A percentile compares a stretch with the other conserved stretches of the same genome.
Conservation (phyloP, 2,113 vertebrate species). For the Chitala chitala region DNA sequence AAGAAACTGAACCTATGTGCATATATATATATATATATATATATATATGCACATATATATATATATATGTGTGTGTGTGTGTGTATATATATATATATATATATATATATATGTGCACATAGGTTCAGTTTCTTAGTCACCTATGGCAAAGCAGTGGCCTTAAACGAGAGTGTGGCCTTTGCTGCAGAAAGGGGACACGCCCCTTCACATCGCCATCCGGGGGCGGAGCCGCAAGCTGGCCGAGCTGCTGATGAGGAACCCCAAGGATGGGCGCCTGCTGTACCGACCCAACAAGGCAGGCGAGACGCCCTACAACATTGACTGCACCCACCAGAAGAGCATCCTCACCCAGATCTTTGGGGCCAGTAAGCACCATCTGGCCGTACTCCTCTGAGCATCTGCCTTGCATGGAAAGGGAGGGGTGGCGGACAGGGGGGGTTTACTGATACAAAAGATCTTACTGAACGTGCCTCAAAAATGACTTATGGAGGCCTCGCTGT, state of each 20-base stretch:
- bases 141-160: too few species aligned
- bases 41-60: not conserved
- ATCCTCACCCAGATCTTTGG: conserved; percentile 98
- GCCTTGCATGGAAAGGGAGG: not conserved
- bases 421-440: too few species aligned
- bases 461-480: too few species aligned
- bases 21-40: not conserved
- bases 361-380: conserved; percentile 74
- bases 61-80: too few species aligned
- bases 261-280: conserved; percentile 91
- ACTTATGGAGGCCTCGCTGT: too few species aligned
- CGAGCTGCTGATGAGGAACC: conserved; percentile 88
- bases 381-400: not conserved
- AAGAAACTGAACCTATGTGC: too few species aligned
- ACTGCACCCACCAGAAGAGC: conserved; percentile 97
- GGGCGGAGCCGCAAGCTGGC: conserved; percentile 92
- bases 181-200: conserved; percentile 89
- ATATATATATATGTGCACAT: not conserved
- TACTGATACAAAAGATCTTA: too few species aligned
- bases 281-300: conserved; percentile 95
- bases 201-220: conserved; percentile 92
- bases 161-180: not conserved
- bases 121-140: not conserved
- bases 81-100: too few species aligned
- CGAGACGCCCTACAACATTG: conserved; percentile 97